Percentiles rank a stretch among this genome's conserved stretches.
phyloP scores from a whole-genome alignment of 1,140 invertebrate genomes.

The Platyscapa corneri region DNA sequence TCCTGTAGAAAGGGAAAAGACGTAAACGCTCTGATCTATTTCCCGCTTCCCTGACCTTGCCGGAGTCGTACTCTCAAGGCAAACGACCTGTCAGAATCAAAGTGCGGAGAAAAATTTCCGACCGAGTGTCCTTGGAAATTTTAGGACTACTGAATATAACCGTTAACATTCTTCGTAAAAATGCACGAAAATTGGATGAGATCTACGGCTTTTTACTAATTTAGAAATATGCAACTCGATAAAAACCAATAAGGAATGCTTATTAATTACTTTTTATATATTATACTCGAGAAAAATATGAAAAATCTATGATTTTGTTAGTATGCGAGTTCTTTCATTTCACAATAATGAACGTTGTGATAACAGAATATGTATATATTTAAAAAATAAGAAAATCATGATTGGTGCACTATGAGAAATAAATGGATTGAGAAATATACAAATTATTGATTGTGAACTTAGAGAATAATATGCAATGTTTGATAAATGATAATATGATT shows the following conservation, averaged over 20 bases:
- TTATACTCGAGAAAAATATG: too few species aligned
- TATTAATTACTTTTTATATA: neutral
- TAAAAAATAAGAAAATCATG: too few species aligned
- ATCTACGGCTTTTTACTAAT: neutral
- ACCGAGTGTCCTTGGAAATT: constrained; percentile 8
- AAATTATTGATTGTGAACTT: too few species aligned
- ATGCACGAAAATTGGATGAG: neutral
- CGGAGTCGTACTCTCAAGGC: constrained; percentile 26
- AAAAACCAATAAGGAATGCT: neutral
- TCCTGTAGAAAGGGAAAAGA: constrained; percentile 37
- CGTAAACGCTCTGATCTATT: constrained; percentile 34
- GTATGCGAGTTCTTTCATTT: too few species aligned
- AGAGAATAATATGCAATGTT: too few species aligned
- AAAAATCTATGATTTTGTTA: too few species aligned
- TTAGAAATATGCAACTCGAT: neutral
- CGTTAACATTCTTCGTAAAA: neutral
- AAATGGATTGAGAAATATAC: too few species aligned
- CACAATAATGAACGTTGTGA: too few species aligned
- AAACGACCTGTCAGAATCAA: constrained; percentile 25
- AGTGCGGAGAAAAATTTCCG: neutral
- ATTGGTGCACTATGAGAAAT: too few species aligned
- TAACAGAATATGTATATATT: too few species aligned
- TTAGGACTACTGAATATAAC: neutral
- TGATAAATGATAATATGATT: too few species aligned
- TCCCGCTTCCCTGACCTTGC: constrained; percentile 50